phyloP scores from a whole-genome alignment of 2,797 vertebrate genomes.

The Gymnopithys bicolor region DNA sequence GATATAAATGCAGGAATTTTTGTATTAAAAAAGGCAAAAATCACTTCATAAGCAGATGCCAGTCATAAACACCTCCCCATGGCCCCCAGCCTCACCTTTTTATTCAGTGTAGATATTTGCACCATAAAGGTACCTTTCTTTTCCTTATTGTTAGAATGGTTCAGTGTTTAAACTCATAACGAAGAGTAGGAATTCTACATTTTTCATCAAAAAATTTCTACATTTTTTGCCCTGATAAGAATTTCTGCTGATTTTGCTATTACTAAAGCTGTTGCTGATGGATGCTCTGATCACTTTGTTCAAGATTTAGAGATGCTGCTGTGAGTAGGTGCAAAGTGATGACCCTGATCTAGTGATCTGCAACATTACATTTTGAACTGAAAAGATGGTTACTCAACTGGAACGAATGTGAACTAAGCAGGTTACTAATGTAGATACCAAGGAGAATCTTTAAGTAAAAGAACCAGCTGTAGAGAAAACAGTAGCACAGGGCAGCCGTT shows the following conservation, averaged over 20 bases:
- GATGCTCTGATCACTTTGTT: not conserved
- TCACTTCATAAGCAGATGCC: not conserved
- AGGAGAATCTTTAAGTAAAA: not conserved
- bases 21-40: not conserved
- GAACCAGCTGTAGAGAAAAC: not conserved
- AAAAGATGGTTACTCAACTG: constrained; percentile 48
- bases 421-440: constrained; percentile 38
- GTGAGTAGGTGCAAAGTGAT: constrained; percentile 22
- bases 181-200: not conserved
- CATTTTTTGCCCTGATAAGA: not conserved
- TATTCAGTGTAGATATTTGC: not conserved
- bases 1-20: not conserved
- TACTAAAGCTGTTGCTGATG: constrained; percentile 16
- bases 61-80: not conserved
- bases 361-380: constrained; percentile 30
- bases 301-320: constrained; percentile 55
- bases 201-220: not conserved
- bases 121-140: not conserved
- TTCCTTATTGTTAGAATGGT: not conserved
- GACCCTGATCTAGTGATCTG: constrained; percentile 64
- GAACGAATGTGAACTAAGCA: constrained; percentile 52
- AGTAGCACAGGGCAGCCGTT: not conserved
- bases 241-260: constrained; percentile 39
- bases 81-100: not conserved
- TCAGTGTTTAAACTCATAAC: not conserved